These are phyloP conservation scores for Halictus rubicundus DNA, from an alignment of 1,140 invertebrate species.

Conservation along the genomic window DNA sequence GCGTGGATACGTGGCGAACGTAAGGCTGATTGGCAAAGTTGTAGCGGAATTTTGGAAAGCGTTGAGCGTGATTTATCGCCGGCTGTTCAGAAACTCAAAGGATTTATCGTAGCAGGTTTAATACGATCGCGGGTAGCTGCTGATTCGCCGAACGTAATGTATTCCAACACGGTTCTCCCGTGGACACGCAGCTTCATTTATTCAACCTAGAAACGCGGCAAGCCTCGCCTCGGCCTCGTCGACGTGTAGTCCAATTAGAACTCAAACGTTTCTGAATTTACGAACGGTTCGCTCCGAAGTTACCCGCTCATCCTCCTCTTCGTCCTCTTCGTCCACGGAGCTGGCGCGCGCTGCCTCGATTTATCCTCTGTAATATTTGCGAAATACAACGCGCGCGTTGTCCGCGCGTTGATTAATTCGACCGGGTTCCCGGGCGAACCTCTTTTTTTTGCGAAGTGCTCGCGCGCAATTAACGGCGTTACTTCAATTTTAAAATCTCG, in stretches of 20 bases:
- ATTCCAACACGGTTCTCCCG: not conserved
- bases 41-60: too few species aligned
- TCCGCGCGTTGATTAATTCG: not conserved
- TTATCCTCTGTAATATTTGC: slow-evolving; percentile 15
- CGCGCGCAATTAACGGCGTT: not conserved
- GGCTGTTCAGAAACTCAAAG: too few species aligned
- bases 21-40: too few species aligned
- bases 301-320: not conserved
- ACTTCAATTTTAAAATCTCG: too few species aligned
- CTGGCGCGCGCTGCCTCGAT: not conserved
- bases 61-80: too few species aligned
- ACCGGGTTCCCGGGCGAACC: not conserved
- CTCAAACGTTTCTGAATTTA: not conserved
- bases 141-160: not conserved
- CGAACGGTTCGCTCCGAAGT: slow-evolving; percentile 1
- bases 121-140: not conserved
- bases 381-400: not conserved
- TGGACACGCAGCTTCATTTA: slow-evolving; percentile 8
- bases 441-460: not conserved
- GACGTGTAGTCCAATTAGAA: slow-evolving; percentile 1
- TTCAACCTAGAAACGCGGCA: slow-evolving; percentile 1
- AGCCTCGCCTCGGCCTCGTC: not conserved
- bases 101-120: too few species aligned
- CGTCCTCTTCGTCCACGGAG: too few species aligned
- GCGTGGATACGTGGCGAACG: too few species aligned